phyloP scores from a whole-genome alignment of 2,888 invertebrate genomes.

The Glaucopsyche alexis region DNA sequence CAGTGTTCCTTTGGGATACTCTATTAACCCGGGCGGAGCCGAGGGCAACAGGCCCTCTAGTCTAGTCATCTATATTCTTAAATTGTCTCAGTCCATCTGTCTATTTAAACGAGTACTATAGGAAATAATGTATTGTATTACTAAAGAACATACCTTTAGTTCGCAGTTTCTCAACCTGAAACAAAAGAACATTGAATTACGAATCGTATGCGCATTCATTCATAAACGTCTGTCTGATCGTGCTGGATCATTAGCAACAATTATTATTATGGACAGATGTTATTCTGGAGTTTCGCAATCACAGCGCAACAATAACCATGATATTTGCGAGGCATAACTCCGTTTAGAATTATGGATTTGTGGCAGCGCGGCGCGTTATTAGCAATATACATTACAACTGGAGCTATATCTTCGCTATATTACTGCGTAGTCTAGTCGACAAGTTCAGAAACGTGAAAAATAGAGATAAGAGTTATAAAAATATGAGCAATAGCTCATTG shows the following conservation, averaged over 20 bases:
- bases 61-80: too few species aligned
- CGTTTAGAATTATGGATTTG: slow-evolving; percentile 22
- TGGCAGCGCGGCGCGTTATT: not conserved
- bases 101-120: too few species aligned
- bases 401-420: not conserved
- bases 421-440: too few species aligned
- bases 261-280: slow-evolving; percentile 21
- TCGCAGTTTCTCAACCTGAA: not conserved
- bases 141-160: too few species aligned
- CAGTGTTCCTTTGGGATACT: too few species aligned
- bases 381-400: not conserved
- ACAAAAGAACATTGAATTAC: slow-evolving; percentile 13
- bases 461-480: too few species aligned
- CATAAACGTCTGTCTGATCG: slow-evolving; percentile 1
- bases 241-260: slow-evolving; percentile 8
- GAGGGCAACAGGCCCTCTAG: too few species aligned
- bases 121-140: too few species aligned
- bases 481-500: too few species aligned
- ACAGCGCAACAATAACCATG: not conserved
- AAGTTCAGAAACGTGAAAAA: too few species aligned
- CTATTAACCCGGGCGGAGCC: too few species aligned
- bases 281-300: slow-evolving; percentile 4
- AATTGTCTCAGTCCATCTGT: too few species aligned
- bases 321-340: slow-evolving; percentile 25
- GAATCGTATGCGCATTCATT: slow-evolving; percentile 13